Evolutionary conservation across 1,140 invertebrate species (phyloP).

Genomic region (Zaprionus taronus): DNA sequence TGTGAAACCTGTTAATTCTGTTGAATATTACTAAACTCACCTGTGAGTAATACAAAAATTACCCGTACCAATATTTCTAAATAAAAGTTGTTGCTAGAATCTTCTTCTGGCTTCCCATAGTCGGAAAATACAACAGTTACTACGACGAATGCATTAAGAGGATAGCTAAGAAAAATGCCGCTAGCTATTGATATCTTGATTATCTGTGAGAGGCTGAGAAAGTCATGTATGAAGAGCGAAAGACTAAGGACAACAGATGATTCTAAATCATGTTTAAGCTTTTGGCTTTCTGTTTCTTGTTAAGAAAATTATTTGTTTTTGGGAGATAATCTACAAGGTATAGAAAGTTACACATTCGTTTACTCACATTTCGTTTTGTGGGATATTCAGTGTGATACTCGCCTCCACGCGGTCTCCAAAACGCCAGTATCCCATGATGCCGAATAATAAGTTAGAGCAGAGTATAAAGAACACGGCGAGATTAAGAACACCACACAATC

Average conservation of each 20-base stretch:
- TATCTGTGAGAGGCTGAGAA: constrained; percentile 51
- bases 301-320: not conserved
- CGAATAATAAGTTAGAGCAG: constrained; percentile 59
- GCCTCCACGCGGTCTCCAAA: constrained; percentile 57
- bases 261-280: no score
- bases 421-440: constrained; percentile 67
- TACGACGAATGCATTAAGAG: constrained; percentile 60
- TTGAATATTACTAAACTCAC: constrained; percentile 15
- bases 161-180: constrained; percentile 66
- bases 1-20: not conserved
- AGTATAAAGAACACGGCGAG: constrained; percentile 62
- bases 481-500: constrained; percentile 60
- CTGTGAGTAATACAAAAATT: constrained; percentile 51
- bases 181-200: constrained; percentile 55
- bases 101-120: not conserved
- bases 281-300: no score
- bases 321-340: not conserved
- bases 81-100: not conserved
- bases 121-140: constrained; percentile 64
- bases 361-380: constrained; percentile 57
- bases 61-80: constrained; percentile 46
- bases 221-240: not conserved
- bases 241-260: not conserved
- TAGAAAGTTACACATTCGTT: not conserved
- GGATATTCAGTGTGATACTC: constrained; percentile 66